A percentile compares a stretch with the other conserved stretches of the same genome.
These are phyloP conservation scores for Phacellophora camtschatica DNA, from an alignment of 30 jellyfish, hydroid and myxozoan genomes.

Conservation along the genomic window DNA sequence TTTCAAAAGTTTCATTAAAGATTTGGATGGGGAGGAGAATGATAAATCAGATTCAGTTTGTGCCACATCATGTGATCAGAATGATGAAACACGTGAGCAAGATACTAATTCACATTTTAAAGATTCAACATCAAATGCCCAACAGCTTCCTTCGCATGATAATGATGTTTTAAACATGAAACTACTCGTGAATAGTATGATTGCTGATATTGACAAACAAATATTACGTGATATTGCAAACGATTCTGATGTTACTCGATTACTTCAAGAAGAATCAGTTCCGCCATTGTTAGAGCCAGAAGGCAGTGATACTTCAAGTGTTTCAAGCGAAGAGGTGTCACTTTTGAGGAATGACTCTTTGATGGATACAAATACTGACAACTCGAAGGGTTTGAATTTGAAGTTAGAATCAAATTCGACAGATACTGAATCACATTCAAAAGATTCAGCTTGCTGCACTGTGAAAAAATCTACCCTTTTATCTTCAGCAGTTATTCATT, in stretches of 20 bases:
- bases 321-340: no score
- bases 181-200: constrained; percentile 10
- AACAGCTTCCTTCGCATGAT: background rate
- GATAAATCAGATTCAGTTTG: background rate
- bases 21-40: constrained; percentile 8
- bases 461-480: background rate
- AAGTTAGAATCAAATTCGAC: background rate
- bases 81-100: background rate
- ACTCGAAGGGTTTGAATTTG: background rate
- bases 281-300: background rate
- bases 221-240: constrained; percentile 13
- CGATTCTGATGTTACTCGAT: background rate
- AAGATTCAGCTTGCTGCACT: background rate
- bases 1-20: background rate
- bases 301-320: background rate
- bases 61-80: background rate
- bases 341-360: no score
- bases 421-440: background rate
- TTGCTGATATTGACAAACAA: constrained; percentile 43
- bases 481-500: background rate
- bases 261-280: background rate
- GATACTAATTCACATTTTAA: background rate
- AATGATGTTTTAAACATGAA: background rate
- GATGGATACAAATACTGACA: background rate
- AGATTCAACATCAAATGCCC: no score